Conservation (phyloP, 2,797 vertebrate genomes). For the Hyperoplus lanceolatus region DNA sequence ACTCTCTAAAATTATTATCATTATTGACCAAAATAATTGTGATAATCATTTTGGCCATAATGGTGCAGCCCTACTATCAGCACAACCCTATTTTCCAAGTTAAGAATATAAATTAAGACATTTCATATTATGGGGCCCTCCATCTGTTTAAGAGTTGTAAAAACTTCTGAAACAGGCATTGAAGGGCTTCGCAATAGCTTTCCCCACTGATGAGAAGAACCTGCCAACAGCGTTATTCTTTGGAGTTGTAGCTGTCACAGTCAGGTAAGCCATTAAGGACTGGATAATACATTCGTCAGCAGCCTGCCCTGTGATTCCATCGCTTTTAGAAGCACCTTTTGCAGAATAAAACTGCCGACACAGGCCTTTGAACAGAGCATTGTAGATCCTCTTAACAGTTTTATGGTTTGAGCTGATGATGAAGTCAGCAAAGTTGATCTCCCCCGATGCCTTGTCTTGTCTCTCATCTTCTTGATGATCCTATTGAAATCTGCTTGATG, state of each 20-base stretch:
- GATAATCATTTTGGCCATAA: too few species aligned
- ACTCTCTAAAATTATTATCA: too few species aligned
- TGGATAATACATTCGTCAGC: background rate
- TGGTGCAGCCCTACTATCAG: too few species aligned
- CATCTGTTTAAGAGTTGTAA: background rate
- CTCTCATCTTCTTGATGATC: background rate
- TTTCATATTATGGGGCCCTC: background rate
- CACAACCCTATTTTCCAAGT: too few species aligned
- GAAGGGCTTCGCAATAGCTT: background rate
- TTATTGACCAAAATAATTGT: too few species aligned
- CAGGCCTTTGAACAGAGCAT: background rate
- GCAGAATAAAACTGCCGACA: background rate
- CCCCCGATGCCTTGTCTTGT: background rate
- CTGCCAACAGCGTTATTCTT: background rate
- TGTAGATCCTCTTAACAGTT: background rate
- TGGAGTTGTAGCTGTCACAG: too few species aligned
- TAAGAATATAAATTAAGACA: too few species aligned
- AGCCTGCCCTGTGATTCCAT: background rate
- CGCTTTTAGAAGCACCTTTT: background rate
- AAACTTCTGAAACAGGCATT: background rate
- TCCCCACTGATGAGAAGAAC: background rate
- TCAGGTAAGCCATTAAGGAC: background rate
- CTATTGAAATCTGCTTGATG: accelerated
- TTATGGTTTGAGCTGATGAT: background rate
- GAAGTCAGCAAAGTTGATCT: background rate